Evolutionary conservation across 2,797 vertebrate genomes (phyloP).

Genomic region (Cercopithecus hamlyni): DNA sequence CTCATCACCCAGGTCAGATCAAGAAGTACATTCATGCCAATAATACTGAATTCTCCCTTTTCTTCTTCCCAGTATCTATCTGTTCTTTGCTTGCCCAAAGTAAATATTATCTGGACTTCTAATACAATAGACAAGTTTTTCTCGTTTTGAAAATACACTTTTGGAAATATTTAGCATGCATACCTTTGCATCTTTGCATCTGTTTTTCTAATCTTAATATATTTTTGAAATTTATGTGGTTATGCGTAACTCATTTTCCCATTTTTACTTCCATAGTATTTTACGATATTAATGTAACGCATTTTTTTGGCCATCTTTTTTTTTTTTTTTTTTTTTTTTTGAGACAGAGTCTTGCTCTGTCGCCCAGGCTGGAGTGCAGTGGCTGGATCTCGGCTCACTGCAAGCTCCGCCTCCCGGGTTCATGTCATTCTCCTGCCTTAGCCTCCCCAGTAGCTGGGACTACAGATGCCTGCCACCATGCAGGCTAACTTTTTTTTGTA

Average conservation of each 20-base stretch:
- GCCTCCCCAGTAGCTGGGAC: too few species aligned
- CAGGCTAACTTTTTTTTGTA: too few species aligned
- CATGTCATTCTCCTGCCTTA: rapidly evolving
- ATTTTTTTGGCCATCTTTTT: not conserved
- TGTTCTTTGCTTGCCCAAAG: not conserved
- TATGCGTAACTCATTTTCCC: not conserved
- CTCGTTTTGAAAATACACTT: not conserved
- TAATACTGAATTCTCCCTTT: not conserved
- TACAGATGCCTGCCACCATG: too few species aligned
- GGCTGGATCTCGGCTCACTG: too few species aligned
- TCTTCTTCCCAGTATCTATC: not conserved
- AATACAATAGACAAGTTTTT: not conserved
- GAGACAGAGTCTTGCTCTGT: too few species aligned
- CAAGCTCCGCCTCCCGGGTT: too few species aligned
- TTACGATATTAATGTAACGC: not conserved
- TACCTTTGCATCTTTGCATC: not conserved
- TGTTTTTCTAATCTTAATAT: not conserved
- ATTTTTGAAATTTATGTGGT: not conserved
- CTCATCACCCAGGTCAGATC: not conserved
- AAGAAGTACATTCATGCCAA: not conserved
- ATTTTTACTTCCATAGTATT: not conserved
- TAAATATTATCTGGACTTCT: not conserved
- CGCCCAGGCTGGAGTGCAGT: too few species aligned
- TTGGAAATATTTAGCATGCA: not conserved
- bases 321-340: too few species aligned